These are phyloP conservation scores for Chrosomus eos DNA, from an alignment of 2,797 vertebrate species.

Conservation along the genomic window DNA sequence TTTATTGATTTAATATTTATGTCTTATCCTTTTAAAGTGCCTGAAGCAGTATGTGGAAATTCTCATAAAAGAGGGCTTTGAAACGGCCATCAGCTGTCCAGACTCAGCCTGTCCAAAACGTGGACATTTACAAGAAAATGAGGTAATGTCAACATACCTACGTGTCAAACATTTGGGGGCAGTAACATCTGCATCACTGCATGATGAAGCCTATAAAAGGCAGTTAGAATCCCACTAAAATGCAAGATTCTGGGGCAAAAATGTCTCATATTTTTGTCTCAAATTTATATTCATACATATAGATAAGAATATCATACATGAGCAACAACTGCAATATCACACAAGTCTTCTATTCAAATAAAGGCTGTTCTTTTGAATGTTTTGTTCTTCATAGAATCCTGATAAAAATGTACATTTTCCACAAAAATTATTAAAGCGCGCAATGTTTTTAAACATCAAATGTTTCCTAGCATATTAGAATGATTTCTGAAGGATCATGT, in stretches of 20 bases:
- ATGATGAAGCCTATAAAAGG: no score
- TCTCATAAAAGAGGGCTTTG: constrained; percentile 96
- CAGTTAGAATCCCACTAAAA: no score
- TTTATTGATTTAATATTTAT: constrained; percentile 42
- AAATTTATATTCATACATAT: no score
- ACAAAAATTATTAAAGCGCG: neutral
- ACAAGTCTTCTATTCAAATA: neutral
- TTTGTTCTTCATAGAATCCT: neutral
- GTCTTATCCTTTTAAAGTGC: constrained; percentile 80
- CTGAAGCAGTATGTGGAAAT: constrained; percentile 99
- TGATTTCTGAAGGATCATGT: neutral
- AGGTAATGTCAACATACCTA: constrained; percentile 75
- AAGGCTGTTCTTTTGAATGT: neutral
- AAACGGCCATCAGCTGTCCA: constrained; percentile 96
- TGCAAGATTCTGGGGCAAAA: no score
- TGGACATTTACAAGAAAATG: constrained; percentile 94
- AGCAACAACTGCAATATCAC: no score
- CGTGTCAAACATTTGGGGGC: neutral
- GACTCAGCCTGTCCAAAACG: constrained; percentile 95
- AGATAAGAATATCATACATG: no score
- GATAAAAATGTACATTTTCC: neutral
- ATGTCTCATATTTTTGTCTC: no score
- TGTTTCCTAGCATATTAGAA: neutral
- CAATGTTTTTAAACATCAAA: neutral
- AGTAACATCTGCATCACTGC: no score